Evolutionary conservation across 2,888 invertebrate species (phyloP), one percentile per base, ranked within the genome.

Genomic region (Acrobasis repandana): DNA sequence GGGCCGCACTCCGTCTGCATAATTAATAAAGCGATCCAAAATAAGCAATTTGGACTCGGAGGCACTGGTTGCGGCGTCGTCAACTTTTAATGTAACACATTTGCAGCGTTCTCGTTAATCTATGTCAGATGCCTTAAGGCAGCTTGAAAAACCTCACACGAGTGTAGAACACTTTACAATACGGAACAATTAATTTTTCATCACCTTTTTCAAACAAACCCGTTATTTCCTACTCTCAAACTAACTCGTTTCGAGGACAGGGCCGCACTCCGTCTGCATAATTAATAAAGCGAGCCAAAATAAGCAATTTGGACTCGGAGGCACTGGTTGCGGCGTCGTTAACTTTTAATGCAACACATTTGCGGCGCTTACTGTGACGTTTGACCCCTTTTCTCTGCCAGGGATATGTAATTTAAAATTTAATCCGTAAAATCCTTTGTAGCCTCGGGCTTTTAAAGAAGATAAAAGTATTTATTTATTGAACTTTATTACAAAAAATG

Each of bases 1-100:
- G 74, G 68, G 70, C 67, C 70, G 64, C 64, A 68, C 66, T 73
- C 72, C 79, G 87, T 86, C 86, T 89, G 86, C 87, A 89, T 89
- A 89, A 88, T 89, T 86, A 89, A 89, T 82, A 76, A 67, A 73
- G 68, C 67, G 77, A 85, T 85, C 83, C 85, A 83, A 88, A 88
- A 87, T 86, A 88, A 88, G 88, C 87, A 86, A 88, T 89, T 88
- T 88, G 82, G 82, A 80, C 87, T 82, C 84, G 77, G 82, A 79
- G 79, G 80, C 83, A 82, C 84, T 84, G 85, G 83, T 88, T 84
- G 86, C 80, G 83, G 83, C 74, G 71, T 77, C 81, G 80, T 86
- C 85, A 80, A 79, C 80, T 84, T 86, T 86, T 85, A 83, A 85
- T 86, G 74, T 74, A 73, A 76, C 79, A 79, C 75, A 77, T 80